A percentile compares a stretch with the other conserved stretches of the same genome.
Conservation (phyloP, 2,797 vertebrate genomes). For the Cheirogaleus major region DNA sequence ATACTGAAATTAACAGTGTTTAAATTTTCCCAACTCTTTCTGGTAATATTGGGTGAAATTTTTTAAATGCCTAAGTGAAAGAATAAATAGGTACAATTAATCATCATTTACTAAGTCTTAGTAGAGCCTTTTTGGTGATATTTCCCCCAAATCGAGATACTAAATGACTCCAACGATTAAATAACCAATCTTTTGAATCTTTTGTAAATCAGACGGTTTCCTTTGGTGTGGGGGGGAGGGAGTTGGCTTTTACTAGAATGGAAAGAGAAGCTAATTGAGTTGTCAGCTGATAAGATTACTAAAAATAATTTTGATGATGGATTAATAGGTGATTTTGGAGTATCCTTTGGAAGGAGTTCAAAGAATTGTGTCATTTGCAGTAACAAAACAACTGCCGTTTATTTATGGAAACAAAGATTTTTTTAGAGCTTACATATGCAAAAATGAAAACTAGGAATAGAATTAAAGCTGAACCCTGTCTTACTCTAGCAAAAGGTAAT, state of each 20-base stretch:
- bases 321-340: conserved; percentile 14
- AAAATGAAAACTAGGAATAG: background rate
- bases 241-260: conserved; percentile 45
- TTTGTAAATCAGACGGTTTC: conserved; percentile 1
- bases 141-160: conserved; percentile 20
- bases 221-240: background rate
- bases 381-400: background rate
- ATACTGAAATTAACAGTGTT: background rate
- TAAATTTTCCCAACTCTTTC: background rate
- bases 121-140: background rate
- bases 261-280: conserved; percentile 15
- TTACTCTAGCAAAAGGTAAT: background rate
- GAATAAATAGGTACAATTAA: background rate
- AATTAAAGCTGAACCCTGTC: background rate
- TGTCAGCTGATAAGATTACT: conserved; percentile 38
- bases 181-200: conserved; percentile 24
- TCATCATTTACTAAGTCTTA: background rate
- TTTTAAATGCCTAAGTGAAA: background rate
- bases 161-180: conserved; percentile 1
- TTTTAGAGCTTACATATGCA: background rate
- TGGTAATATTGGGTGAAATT: background rate
- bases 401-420: background rate
- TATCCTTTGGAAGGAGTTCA: conserved; percentile 32
- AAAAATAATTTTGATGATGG: conserved; percentile 47
- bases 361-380: background rate